These are phyloP conservation scores for Syndactyla subalaris DNA, from an alignment of 2,797 vertebrate genomes.

Conservation along the genomic window DNA sequence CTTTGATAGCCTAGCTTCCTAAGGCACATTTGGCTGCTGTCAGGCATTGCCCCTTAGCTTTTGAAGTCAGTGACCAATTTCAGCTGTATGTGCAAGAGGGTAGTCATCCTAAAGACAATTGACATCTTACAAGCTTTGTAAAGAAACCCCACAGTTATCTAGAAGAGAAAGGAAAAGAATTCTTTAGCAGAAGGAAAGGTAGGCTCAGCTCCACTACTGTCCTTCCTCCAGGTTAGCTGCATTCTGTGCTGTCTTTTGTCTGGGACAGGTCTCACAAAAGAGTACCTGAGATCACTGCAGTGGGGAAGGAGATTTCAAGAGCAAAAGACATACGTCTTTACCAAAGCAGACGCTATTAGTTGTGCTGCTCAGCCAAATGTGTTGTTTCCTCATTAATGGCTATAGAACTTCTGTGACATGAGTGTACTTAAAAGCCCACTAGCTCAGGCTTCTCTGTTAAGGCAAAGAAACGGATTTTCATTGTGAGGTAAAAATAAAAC, in stretches of 20 bases:
- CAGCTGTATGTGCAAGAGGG: not conserved
- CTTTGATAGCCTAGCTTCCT: not conserved
- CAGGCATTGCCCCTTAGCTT: not conserved
- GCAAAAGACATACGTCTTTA: not conserved
- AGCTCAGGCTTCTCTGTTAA: not conserved
- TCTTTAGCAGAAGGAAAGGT: not conserved
- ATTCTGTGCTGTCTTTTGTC: not conserved
- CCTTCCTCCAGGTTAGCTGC: not conserved
- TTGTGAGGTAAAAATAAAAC: slow-evolving; percentile 40
- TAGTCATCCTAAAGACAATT: not conserved
- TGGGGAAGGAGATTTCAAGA: not conserved
- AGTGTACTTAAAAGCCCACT: not conserved
- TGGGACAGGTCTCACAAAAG: not conserved
- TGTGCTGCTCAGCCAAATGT: not conserved
- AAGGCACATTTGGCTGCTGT: not conserved
- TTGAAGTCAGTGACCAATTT: not conserved
- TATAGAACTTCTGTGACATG: not conserved
- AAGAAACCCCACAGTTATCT: not conserved
- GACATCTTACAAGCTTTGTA: not conserved
- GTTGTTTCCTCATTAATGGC: not conserved
- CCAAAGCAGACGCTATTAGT: not conserved
- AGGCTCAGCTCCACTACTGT: not conserved
- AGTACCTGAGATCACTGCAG: not conserved
- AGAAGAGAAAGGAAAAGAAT: not conserved
- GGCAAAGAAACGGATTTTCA: not conserved